Evolutionary conservation across 2,888 invertebrate genomes (phyloP), one percentile per base, ranked within the genome.

Genomic region (Psylliodes chrysocephalus): DNA sequence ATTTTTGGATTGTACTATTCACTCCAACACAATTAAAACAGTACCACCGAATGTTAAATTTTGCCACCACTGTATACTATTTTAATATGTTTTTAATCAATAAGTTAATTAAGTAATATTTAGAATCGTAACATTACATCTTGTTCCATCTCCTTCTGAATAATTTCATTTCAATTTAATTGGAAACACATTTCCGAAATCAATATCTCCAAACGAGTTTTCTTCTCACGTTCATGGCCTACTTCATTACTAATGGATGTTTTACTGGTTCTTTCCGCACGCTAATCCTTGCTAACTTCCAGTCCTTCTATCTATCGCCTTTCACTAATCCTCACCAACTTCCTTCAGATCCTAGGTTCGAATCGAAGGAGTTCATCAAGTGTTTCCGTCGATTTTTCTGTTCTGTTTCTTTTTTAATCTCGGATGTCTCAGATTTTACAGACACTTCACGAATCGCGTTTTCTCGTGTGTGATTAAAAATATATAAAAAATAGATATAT

Each of bases 231-330:
- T 51, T 42, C 28, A 12, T 60, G 57, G 44, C 28, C 60, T 54
- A 49, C 61, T 64, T 73, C 71, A 70, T 71, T 70, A 73, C 70
- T 72, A 72, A 73, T 74, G 68, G 68, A 74, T 70, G 70, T 66
- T 56, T 40, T 40, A 44, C 60, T 54, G 51, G 28, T 40, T 42
- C 57, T 59, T 59, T 40, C 42, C 59, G 30, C 51, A 59, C 59
- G 47, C 59, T 51, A 56, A 53, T 62, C 49, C 55, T 14, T 19
- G 18, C 12, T 18, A 55, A 56, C 49, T 51, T 55, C 40, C 40
- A 25, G 7, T 18, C 25, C 18, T 38, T 61, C 46, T 42, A 18
- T 17, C 40, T 40, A 55, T 46, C 46, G n/a, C 30, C 54, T 17
- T 22, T 28, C 63, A 52, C 49, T 66, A 66, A 66, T 60, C 59